phyloP scores from a whole-genome alignment of 2,888 invertebrate species.

The Conistra vaccinii region DNA sequence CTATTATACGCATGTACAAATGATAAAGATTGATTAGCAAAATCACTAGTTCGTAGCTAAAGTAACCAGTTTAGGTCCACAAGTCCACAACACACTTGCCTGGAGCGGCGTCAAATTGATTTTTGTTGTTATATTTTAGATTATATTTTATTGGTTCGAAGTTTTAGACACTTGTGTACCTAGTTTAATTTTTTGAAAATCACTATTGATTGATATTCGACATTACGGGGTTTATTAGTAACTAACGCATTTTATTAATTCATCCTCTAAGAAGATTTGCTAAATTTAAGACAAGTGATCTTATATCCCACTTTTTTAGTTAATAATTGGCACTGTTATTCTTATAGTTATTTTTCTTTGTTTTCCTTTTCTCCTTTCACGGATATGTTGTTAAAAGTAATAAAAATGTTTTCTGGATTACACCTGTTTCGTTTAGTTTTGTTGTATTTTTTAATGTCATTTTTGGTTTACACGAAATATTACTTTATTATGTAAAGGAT shows the following conservation, averaged over 20 bases:
- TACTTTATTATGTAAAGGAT: conserved; percentile 60
- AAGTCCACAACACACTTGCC: conserved; percentile 71
- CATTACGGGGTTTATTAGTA: conserved; percentile 66
- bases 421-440: conserved; percentile 81
- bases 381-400: conserved; percentile 84
- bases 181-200: conserved; percentile 81
- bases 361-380: conserved; percentile 81
- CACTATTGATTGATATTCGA: conserved; percentile 77
- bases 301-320: conserved; percentile 76
- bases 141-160: conserved; percentile 86
- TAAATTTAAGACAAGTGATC: conserved; percentile 71
- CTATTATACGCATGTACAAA: conserved; percentile 88
- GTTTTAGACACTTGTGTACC: conserved; percentile 82
- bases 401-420: conserved; percentile 86
- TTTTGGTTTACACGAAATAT: conserved; percentile 51
- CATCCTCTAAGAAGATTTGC: conserved; percentile 62
- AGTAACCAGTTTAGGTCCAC: conserved; percentile 73
- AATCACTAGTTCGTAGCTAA: conserved; percentile 82
- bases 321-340: conserved; percentile 89
- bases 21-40: conserved; percentile 85
- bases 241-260: conserved; percentile 63
- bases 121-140: conserved; percentile 89
- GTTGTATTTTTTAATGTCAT: conserved; percentile 70
- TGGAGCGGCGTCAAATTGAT: conserved; percentile 77
- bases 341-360: conserved; percentile 84